Evolutionary conservation across 2,888 invertebrate genomes (phyloP).

Genomic region (Archips crataeganus): DNA sequence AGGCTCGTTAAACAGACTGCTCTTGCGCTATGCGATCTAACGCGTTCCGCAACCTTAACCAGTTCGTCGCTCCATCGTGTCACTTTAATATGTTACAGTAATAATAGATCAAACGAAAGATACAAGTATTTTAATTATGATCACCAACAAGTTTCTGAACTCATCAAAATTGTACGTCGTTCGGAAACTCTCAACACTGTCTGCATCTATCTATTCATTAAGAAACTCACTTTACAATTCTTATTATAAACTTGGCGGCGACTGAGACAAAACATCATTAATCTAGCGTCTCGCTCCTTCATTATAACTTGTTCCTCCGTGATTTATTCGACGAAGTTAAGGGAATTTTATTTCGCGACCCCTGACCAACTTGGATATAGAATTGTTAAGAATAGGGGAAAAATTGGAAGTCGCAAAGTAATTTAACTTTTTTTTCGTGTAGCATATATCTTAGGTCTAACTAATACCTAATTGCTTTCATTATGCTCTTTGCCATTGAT

Average conservation of each 20-base stretch:
- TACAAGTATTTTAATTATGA: not conserved
- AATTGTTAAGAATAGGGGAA: not conserved
- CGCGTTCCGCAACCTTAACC: too few relatives aligned
- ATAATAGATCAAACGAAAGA: too few relatives aligned
- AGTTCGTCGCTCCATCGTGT: too few relatives aligned
- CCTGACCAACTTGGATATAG: constrained; percentile 32
- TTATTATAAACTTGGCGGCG: constrained; percentile 39
- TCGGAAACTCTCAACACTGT: not conserved
- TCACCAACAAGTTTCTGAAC: not conserved
- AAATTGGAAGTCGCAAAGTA: not conserved
- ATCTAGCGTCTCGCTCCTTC: constrained; percentile 54
- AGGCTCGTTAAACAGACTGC: too few relatives aligned
- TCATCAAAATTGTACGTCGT: constrained; percentile 37
- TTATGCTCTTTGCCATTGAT: too few relatives aligned
- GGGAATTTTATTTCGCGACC: constrained; percentile 49
- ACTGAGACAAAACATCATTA: constrained; percentile 50
- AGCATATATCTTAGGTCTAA: too few relatives aligned
- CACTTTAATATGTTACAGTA: too few relatives aligned
- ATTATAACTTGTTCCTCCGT: constrained; percentile 51
- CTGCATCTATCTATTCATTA: constrained; percentile 39
- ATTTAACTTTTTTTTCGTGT: too few relatives aligned
- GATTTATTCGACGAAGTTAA: constrained; percentile 57
- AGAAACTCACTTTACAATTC: constrained; percentile 30
- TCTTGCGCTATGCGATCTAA: too few relatives aligned
- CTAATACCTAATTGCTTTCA: too few relatives aligned